These are phyloP conservation scores for Rhinolophus ferrumequinum DNA, from an alignment of 2,113 vertebrate species.

Conservation along the genomic window DNA sequence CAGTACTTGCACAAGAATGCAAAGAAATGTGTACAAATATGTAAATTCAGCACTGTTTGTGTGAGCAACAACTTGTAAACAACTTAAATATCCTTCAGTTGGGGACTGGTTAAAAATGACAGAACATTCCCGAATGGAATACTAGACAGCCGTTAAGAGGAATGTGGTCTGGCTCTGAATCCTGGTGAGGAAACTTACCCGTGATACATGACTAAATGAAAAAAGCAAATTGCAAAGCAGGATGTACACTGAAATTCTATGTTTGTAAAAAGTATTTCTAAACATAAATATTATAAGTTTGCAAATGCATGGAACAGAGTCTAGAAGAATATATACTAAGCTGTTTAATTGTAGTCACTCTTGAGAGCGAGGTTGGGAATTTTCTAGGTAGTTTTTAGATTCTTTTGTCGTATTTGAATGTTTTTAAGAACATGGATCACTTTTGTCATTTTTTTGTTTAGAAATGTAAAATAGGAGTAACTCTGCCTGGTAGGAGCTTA, in stretches of 20 bases:
- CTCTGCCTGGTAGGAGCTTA: neutral
- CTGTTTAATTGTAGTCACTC: neutral
- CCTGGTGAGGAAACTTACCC: fast-evolving
- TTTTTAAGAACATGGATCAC: neutral
- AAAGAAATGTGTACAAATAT: neutral
- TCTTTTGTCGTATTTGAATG: neutral
- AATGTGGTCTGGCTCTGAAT: neutral
- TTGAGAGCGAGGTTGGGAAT: neutral
- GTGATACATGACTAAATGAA: neutral
- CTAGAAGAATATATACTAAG: neutral
- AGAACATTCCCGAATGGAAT: fast-evolving
- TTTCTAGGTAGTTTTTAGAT: neutral
- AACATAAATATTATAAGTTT: neutral
- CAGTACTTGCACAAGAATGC: too few relatives aligned
- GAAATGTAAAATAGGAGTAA: neutral
- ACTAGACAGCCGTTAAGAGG: neutral
- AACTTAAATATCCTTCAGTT: neutral
- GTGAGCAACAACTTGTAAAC: neutral
- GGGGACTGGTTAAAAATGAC: neutral
- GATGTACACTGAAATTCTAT: neutral
- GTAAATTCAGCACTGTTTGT: neutral
- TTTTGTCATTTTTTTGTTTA: neutral
- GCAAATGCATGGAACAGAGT: neutral
- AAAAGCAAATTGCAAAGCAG: neutral
- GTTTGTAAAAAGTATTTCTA: neutral